Conservation (phyloP, 2,113 vertebrate species). For the Chionomys nivalis region DNA sequence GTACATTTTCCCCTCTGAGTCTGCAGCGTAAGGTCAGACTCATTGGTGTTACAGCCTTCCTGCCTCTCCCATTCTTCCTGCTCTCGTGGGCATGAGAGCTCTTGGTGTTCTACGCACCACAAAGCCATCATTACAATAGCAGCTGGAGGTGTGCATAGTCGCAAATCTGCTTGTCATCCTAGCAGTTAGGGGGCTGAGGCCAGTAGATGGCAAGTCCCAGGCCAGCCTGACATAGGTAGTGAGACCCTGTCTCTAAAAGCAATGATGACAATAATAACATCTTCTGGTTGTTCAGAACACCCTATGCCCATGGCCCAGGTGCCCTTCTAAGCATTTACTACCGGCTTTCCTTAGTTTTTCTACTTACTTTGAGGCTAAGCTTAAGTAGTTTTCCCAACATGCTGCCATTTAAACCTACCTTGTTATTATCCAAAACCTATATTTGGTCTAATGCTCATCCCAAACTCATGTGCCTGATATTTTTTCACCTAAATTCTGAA, state of each 20-base stretch:
- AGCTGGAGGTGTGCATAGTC: not conserved
- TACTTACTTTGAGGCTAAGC: not conserved
- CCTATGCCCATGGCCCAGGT: not conserved
- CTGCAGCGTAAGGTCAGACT: not conserved
- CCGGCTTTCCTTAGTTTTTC: not conserved
- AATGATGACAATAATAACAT: not conserved
- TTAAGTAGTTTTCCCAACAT: not conserved
- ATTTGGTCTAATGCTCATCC: not conserved
- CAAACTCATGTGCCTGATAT: not conserved
- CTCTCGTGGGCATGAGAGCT: not conserved
- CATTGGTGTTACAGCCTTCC: not conserved
- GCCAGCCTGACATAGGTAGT: not conserved
- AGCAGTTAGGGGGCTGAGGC: not conserved
- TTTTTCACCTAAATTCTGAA: not conserved
- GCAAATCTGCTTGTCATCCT: not conserved
- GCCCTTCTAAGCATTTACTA: not conserved
- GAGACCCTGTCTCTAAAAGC: not conserved
- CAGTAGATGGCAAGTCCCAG: not conserved
- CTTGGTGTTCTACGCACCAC: fast-evolving
- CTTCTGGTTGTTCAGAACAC: fast-evolving
- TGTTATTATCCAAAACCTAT: not conserved
- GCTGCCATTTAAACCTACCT: not conserved
- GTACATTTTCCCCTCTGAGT: not conserved
- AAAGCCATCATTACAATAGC: too few relatives aligned
- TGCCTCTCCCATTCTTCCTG: not conserved